phyloP scores from a whole-genome alignment of 2,797 vertebrate genomes.

The Brotula barbata region DNA sequence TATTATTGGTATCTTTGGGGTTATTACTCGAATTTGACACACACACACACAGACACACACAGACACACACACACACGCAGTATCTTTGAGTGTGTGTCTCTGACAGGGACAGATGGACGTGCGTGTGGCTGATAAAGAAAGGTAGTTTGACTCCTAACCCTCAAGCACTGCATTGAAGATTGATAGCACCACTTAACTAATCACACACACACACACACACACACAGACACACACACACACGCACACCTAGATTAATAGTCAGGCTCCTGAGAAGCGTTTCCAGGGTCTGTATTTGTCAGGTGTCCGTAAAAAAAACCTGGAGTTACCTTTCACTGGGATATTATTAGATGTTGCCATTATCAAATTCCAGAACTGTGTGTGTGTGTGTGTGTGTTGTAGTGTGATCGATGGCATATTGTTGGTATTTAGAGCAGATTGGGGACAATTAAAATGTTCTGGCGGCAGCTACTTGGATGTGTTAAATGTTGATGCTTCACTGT shows the following conservation, averaged over 20 bases:
- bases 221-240: background rate
- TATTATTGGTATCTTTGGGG: too few species aligned
- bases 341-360: constrained; percentile 24
- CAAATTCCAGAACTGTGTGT: constrained; percentile 10
- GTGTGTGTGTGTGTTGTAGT: background rate
- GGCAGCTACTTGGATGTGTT: too few species aligned
- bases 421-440: background rate
- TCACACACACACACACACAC: constrained; percentile 21
- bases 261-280: constrained; percentile 33
- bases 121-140: constrained; percentile 52
- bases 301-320: constrained; percentile 32
- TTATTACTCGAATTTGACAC: too few species aligned
- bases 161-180: constrained; percentile 58
- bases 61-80: background rate
- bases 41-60: background rate
- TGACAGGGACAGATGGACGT: constrained; percentile 61
- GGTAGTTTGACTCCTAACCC: constrained; percentile 25
- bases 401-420: background rate
- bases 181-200: constrained; percentile 59
- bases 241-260: constrained; percentile 41
- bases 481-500: too few species aligned
- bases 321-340: constrained; percentile 6
- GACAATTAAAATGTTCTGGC: too few species aligned
- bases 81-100: constrained; percentile 2
- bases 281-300: constrained; percentile 31